Evolutionary conservation across 2,888 invertebrate genomes (phyloP), one percentile per base, ranked within the genome.

Genomic region (Andricus curvator): DNA sequence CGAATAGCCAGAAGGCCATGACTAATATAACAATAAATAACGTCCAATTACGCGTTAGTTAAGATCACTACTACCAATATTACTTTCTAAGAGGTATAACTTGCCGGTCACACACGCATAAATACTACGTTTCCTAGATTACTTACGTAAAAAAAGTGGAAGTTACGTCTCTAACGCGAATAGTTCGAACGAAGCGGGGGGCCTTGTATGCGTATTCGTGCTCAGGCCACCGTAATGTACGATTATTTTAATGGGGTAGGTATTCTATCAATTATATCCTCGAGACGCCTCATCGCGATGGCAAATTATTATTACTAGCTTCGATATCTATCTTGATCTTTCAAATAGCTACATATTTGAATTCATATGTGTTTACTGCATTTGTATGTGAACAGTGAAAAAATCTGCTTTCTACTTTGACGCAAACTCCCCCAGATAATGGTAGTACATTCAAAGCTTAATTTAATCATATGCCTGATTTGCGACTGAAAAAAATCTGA

Each of bases 201-300:
- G 79, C 76, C 79, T 74, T 29, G 74, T 33, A n/a, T 56, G 51
- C 51, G 70, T 33, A 56, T 29, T 51, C n/a, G 74, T 56, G 56
- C 74, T 74, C 56, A 41, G 33, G 51, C 76, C 62, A 78, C 67
- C 64, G 60, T 78, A 67, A 85, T 81, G 70, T 74, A 83, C 78
- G 77, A 80, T 83, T 84, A 82, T 81, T 82, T 84, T 82, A 82
- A 83, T 84, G 67, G 78, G 80, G 64, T 65, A 77, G 66, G 81
- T 81, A 70, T 76, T 78, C 74, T 66, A 82, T 81, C 84, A 83
- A 84, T 83, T 80, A 67, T 22, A 60, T 48, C 37, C 20, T 22
- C 4, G 37, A n/a, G 76, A 78, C 33, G 66, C 66, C 78, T 74
- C 64, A 64, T 48, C 48, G 41, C 70, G 74, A 76, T 56, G 22